Conservation (phyloP, 2,797 vertebrate species). For the Melanotaenia pygmaea region DNA sequence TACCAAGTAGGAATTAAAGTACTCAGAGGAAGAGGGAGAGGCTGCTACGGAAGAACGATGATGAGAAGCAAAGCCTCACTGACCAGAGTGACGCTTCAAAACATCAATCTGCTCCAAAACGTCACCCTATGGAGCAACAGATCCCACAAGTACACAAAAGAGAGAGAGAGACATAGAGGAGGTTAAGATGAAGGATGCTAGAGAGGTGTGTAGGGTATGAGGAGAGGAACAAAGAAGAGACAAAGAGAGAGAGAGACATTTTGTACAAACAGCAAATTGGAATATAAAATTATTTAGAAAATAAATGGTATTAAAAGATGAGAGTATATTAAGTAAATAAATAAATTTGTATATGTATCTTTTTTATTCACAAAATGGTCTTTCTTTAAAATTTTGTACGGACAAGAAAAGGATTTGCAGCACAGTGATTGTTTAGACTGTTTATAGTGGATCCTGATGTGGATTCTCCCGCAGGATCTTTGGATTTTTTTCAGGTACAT, state of each 20-base stretch:
- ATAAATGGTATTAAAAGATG: background rate
- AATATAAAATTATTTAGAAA: background rate
- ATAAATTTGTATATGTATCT: background rate
- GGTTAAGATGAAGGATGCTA: constrained; percentile 16
- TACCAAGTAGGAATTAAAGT: constrained; percentile 32
- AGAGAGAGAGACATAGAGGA: constrained; percentile 25
- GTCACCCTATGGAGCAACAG: constrained; percentile 66
- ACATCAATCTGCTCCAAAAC: constrained; percentile 64
- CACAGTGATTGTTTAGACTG: no score
- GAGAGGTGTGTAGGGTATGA: constrained; percentile 9
- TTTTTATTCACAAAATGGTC: background rate
- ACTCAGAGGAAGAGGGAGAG: constrained; percentile 27
- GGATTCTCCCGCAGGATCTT: no score
- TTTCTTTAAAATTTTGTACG: no score
- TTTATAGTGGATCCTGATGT: no score
- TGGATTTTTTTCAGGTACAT: no score
- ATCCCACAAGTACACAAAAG: constrained; percentile 60
- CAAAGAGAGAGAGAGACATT: background rate
- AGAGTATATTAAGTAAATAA: no score
- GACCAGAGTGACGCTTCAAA: constrained; percentile 52
- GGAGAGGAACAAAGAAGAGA: constrained; percentile 20
- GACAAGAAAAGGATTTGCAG: no score
- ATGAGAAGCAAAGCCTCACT: constrained; percentile 26
- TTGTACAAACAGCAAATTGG: background rate
- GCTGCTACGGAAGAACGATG: constrained; percentile 34